Conservation (phyloP, 2,888 invertebrate genomes). For the Schizotus pectinicornis region DNA sequence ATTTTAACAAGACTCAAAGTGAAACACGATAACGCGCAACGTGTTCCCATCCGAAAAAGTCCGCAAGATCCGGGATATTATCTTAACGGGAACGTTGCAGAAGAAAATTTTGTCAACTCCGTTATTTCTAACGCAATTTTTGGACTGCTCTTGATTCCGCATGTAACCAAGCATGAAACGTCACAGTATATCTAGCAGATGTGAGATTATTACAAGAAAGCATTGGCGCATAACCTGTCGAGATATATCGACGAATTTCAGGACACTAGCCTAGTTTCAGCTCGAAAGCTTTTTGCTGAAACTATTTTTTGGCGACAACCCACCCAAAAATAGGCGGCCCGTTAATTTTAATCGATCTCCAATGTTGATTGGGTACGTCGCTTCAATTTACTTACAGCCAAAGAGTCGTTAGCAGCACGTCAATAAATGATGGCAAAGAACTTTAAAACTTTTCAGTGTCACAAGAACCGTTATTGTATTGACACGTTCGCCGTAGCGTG, state of each 20-base stretch:
- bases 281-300: conserved; percentile 4
- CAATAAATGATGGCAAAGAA: too few relatives aligned
- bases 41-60: conserved; percentile 5
- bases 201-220: conserved; percentile 15
- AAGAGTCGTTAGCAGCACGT: too few relatives aligned
- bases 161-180: conserved; percentile 7
- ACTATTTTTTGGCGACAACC: conserved; percentile 8
- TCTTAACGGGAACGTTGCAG: too few relatives aligned
- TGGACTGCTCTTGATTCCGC: background rate
- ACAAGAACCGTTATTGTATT: too few relatives aligned
- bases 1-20: conserved; percentile 14
- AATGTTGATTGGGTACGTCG: too few relatives aligned
- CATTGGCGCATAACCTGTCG: conserved; percentile 10
- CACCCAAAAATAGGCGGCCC: conserved; percentile 2
- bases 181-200: conserved; percentile 12
- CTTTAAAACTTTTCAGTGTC: too few relatives aligned
- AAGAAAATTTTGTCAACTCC: conserved; percentile 17
- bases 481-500: too few relatives aligned
- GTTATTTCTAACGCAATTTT: background rate
- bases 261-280: conserved; percentile 3
- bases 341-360: too few relatives aligned
- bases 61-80: background rate
- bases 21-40: background rate
- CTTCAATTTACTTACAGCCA: too few relatives aligned
- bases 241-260: conserved; percentile 16